Conservation (phyloP, 2,113 vertebrate species). For the Pimephales promelas region DNA sequence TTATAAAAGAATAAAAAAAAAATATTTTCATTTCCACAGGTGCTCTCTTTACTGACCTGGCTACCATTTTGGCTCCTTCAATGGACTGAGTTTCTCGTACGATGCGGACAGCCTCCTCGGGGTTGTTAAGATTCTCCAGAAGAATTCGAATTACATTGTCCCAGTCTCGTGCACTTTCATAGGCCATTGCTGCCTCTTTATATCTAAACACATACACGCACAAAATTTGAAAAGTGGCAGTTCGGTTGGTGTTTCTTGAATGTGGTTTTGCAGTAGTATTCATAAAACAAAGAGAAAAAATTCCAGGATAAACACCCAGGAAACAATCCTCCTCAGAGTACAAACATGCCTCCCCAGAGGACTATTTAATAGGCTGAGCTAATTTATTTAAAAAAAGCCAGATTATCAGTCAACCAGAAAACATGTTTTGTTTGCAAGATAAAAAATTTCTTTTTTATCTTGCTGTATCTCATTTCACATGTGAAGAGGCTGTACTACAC, state of each 20-base stretch:
- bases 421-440: too few relatives aligned
- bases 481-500: not conserved
- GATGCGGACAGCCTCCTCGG: conserved; percentile 89
- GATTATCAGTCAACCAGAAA: too few relatives aligned
- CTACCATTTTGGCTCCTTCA: conserved; percentile 97
- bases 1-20: not conserved
- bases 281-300: not conserved
- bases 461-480: too few relatives aligned
- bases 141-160: conserved; percentile 89
- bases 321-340: not conserved
- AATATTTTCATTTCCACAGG: not conserved
- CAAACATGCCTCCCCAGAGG: not conserved
- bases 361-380: not conserved
- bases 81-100: conserved; percentile 93
- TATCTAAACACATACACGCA: conserved; percentile 74
- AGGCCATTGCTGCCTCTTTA: conserved; percentile 87
- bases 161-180: conserved; percentile 93
- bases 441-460: too few relatives aligned
- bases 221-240: not conserved
- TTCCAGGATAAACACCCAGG: not conserved
- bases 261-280: not conserved
- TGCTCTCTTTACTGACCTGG: conserved; percentile 79
- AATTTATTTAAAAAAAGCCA: too few relatives aligned
- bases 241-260: conserved; percentile 9
- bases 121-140: conserved; percentile 92